Conservation (phyloP, 2,797 vertebrate genomes). For the Xerus rutilus region DNA sequence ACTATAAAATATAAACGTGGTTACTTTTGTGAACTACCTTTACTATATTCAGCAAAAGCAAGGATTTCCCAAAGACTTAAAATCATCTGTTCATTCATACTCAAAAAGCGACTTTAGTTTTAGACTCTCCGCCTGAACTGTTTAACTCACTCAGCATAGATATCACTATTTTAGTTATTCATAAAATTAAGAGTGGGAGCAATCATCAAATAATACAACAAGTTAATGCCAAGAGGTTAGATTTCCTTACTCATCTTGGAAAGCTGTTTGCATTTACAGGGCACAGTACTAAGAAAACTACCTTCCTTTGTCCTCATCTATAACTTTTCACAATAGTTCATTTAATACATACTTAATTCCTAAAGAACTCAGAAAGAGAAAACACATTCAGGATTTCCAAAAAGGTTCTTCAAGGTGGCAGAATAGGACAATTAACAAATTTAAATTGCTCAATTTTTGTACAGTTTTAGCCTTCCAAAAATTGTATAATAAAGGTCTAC, state of each 20-base stretch:
- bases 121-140: background rate
- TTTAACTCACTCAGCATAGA: constrained; percentile 23
- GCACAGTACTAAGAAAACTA: background rate
- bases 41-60: constrained; percentile 44
- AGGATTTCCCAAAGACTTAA: constrained; percentile 44
- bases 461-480: constrained; percentile 2
- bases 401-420: constrained; percentile 20
- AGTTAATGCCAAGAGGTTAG: background rate
- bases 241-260: background rate
- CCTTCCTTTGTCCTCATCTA: background rate
- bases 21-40: constrained; percentile 57
- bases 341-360: background rate
- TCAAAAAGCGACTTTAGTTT: constrained; percentile 43
- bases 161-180: constrained; percentile 16
- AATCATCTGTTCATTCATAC: background rate
- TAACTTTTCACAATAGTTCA: background rate
- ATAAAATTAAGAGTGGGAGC: background rate
- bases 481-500: background rate
- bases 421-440: background rate
- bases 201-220: constrained; percentile 25
- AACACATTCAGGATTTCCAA: background rate
- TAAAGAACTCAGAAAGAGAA: background rate
- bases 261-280: background rate
- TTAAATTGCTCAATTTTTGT: background rate
- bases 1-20: constrained; percentile 44